phyloP scores from a whole-genome alignment of 1,140 invertebrate species.

The Drosophila pectinifera region DNA sequence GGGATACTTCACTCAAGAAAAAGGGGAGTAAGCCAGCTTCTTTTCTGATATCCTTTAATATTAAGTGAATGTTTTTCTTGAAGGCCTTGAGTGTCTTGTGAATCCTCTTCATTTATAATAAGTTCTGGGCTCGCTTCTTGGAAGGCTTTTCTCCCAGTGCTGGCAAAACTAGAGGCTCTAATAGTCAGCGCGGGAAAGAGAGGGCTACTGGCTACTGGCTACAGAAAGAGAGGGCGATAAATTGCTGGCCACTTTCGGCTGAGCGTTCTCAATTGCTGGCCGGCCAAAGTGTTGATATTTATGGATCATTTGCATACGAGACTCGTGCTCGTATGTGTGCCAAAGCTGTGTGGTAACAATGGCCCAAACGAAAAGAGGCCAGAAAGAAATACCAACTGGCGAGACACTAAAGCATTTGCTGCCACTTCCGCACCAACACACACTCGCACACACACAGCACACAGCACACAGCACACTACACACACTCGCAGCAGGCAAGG shows the following conservation, averaged over 20 bases:
- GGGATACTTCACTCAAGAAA: not conserved
- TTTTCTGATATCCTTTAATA: no score
- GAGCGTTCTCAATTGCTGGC: constrained; percentile 65
- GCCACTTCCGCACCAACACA: constrained; percentile 66
- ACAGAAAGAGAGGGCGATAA: constrained; percentile 49
- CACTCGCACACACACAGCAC: constrained; percentile 21
- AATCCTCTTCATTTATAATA: not conserved
- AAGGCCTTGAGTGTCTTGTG: not conserved
- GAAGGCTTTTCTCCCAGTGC: not conserved
- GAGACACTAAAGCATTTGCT: constrained; percentile 82
- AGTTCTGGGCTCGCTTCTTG: not conserved
- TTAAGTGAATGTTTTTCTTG: not conserved
- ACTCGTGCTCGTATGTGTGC: constrained; percentile 44
- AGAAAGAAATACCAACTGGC: constrained; percentile 74
- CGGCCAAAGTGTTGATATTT: constrained; percentile 79
- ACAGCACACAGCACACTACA: constrained; percentile 17
- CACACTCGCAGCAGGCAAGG: constrained; percentile 10
- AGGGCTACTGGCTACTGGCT: constrained; percentile 6
- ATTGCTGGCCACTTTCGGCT: constrained; percentile 73
- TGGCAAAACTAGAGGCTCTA: not conserved
- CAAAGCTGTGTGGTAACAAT: constrained; percentile 60
- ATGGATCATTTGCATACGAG: constrained; percentile 81
- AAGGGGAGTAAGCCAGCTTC: not conserved
- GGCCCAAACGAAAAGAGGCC: constrained; percentile 26
- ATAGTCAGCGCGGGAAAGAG: not conserved